A percentile compares a stretch with the other conserved stretches of the same genome.
phyloP scores from a whole-genome alignment of 2,888 invertebrate species.

The Argynnis bischoffii region DNA sequence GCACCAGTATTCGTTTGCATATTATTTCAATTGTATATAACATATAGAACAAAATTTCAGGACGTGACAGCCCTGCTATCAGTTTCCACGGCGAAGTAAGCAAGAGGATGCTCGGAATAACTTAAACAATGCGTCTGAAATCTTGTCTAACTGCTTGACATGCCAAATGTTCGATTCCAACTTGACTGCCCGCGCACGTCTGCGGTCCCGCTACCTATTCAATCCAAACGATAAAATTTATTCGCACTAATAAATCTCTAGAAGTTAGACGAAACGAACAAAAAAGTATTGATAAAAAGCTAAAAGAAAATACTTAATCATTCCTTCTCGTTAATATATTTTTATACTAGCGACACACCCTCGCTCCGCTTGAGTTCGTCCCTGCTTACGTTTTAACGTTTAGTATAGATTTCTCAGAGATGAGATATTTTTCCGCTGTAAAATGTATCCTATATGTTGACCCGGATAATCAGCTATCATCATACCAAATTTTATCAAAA shows the following conservation, averaged over 20 bases:
- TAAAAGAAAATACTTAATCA: too few relatives aligned
- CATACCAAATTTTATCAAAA: too few relatives aligned
- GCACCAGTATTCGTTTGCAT: neutral
- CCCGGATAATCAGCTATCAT: too few relatives aligned
- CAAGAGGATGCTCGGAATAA: constrained; percentile 66
- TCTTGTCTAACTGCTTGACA: constrained; percentile 76
- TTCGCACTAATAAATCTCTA: constrained; percentile 22
- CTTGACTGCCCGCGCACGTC: constrained; percentile 43
- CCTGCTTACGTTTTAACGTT: too few relatives aligned
- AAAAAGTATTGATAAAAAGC: neutral
- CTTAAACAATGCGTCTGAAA: constrained; percentile 78
- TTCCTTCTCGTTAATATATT: too few relatives aligned
- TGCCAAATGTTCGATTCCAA: constrained; percentile 67
- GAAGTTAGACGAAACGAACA: neutral
- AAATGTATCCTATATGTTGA: too few relatives aligned
- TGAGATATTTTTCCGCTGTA: too few relatives aligned
- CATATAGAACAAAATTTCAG: neutral
- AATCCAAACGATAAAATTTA: constrained; percentile 32
- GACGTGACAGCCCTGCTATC: constrained; percentile 49
- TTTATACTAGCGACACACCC: too few relatives aligned
- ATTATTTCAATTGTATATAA: neutral
- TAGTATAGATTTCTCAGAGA: too few relatives aligned
- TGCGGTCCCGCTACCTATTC: constrained; percentile 40
- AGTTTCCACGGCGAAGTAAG: constrained; percentile 58
- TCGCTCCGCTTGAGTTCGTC: too few relatives aligned